Base-by-base conservation (phyloP, 2,888 invertebrate genomes). In the Trilocha varians region DNA sequence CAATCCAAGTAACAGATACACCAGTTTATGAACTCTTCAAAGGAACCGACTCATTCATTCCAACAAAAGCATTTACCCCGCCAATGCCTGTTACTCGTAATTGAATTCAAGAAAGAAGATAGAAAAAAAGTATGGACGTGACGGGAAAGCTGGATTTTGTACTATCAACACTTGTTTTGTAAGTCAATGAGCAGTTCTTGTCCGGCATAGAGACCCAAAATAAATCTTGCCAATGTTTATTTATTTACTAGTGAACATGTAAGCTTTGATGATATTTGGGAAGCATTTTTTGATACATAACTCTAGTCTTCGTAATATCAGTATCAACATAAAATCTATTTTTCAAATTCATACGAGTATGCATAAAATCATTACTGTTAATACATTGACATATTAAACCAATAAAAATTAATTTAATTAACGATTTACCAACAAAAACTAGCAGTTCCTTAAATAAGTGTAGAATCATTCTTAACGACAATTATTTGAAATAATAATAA, bases 61-160 rank as follows among this genome's bases (percentile, higher is more conserved):
- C 48, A 40, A 55, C 47, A 54, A 60, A 65, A 65, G 53, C 64
- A 59, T 69, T 70, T 68, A 60, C 62, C 53, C 57, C 52, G 48
- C 62, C 63, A 65, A 70, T 61, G 65, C 53, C 62, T 65, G 65
- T 68, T 65, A 62, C 65, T 62, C 65, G 73, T 75, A 78, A 78
- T 78, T 75, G 76, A 79, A 79, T 77, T 72, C 71, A 60, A 71
- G 70, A 67, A 73, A 69, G 74, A 73, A 76, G 75, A 78, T 77
- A 71, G 78, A 77, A 72, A 78, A 76, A 77, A 80, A 77, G 64
- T 70, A 55, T 42, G 62, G 68, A 80, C 80, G 82, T 82, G 78
- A 77, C 65, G 47, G 49, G 79, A 71, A 77, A 74, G 65, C 69
- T 46, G 61, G 62, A 76, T 68, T 59, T 47, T 45, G 42, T 45